These are phyloP conservation scores for Ectropis grisescens DNA, from an alignment of 1,140 invertebrate species.

Conservation along the genomic window DNA sequence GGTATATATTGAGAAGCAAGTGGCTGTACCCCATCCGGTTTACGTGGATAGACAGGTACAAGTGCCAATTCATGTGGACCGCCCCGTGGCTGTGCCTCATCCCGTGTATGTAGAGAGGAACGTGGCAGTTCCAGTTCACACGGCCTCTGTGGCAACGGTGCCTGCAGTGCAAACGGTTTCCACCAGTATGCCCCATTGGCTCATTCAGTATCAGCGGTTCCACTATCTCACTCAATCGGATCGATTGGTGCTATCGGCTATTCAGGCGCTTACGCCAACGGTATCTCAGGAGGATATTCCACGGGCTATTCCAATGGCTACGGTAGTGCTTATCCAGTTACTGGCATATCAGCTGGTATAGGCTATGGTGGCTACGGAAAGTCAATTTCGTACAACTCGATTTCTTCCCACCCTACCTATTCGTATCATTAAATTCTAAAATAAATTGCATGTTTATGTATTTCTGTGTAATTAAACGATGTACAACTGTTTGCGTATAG, in stretches of 20 bases:
- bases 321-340: no score
- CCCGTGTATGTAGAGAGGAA: slow-evolving; percentile 48
- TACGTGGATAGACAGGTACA: slow-evolving; percentile 45
- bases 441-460: no score
- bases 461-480: no score
- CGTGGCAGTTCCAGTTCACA: slow-evolving; percentile 38
- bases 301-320: no score
- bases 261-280: slow-evolving; percentile 3
- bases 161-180: slow-evolving; percentile 10
- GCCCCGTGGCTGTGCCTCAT: slow-evolving; percentile 50
- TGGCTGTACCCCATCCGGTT: slow-evolving; percentile 49
- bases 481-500: no score
- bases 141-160: slow-evolving; percentile 2
- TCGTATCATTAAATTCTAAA: slow-evolving; percentile 3
- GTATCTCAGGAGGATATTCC: no score
- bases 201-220: background rate
- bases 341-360: no score
- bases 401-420: slow-evolving; percentile 12
- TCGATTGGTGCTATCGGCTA: slow-evolving; percentile 6
- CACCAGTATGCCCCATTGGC: slow-evolving; percentile 1
- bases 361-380: no score
- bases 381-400: slow-evolving; percentile 10
- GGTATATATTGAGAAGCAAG: slow-evolving; percentile 53
- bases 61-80: slow-evolving; percentile 46
- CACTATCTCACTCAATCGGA: no score